These are phyloP conservation scores for Crotophaga sulcirostris DNA, from an alignment of 2,113 vertebrate species.

Conservation along the genomic window DNA sequence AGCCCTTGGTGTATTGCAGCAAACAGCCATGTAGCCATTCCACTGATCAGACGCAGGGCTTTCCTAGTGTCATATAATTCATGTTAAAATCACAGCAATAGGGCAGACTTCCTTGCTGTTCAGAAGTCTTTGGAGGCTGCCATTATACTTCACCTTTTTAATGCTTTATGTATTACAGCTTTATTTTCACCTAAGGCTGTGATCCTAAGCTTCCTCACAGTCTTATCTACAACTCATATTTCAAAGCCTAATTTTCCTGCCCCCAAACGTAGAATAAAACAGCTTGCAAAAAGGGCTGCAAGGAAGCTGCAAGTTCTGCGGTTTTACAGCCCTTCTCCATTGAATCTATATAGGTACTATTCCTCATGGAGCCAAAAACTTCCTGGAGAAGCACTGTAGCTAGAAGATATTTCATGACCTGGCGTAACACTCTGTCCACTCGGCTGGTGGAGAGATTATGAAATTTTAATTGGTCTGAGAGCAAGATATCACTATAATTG, in stretches of 20 bases:
- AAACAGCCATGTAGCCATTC: background rate
- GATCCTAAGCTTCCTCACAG: slow-evolving; percentile 58
- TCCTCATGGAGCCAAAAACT: slow-evolving; percentile 55
- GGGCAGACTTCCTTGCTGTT: slow-evolving; percentile 56
- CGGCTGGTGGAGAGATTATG: slow-evolving; percentile 58
- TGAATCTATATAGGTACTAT: slow-evolving; percentile 46
- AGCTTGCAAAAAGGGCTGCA: slow-evolving; percentile 51
- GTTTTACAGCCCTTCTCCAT: slow-evolving; percentile 33
- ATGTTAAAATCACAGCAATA: slow-evolving; percentile 54
- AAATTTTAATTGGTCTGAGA: slow-evolving; percentile 76
- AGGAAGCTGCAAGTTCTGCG: slow-evolving; percentile 42
- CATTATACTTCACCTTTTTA: slow-evolving; percentile 61
- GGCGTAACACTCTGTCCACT: slow-evolving; percentile 49
- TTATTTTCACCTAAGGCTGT: slow-evolving; percentile 69
- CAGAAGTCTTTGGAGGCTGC: slow-evolving; percentile 52
- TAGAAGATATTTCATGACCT: slow-evolving; percentile 71
- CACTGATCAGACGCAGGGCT: slow-evolving; percentile 13
- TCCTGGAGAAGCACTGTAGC: slow-evolving; percentile 55
- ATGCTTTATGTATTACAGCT: slow-evolving; percentile 66
- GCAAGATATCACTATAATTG: slow-evolving; percentile 75
- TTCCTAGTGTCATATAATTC: slow-evolving; percentile 37
- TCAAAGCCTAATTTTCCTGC: slow-evolving; percentile 68
- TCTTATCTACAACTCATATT: slow-evolving; percentile 62
- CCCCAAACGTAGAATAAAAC: slow-evolving; percentile 58
- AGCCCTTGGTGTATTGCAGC: background rate